Base-by-base conservation (phyloP, 2,888 invertebrate genomes). In the Parascotia fuliginaria region DNA sequence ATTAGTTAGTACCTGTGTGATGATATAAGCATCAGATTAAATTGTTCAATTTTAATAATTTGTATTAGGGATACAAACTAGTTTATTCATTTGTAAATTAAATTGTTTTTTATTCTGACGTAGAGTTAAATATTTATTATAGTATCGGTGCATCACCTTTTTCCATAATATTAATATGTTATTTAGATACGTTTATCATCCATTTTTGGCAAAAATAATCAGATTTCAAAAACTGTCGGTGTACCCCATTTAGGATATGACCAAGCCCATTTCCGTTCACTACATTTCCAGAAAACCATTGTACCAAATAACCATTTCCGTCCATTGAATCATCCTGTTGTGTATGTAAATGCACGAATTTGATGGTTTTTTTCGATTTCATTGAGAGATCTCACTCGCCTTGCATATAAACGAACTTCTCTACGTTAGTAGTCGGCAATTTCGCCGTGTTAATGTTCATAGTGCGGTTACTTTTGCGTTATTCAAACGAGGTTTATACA, bases 271-370 rank as follows among this genome's bases (percentile, higher is more conserved):
- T 69, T 76, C 76, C 72, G 66, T 50, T 65, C 63, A 65, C 70
- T 63, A 53, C 55, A 72, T 72, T 77, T 81, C 77, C 76, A 75
- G 77, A 83, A 85, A 78, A 74, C 78, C 81, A 83, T 86, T 83
- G 84, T 81, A 74, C 73, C 68, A 73, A 77, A 82, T 78, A 78
- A 79, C 76, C 77, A 74, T 82, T 83, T 90, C 90, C 89, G 87
- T 73, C 79, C 86, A 85, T 88, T 88, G 77, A 82, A 75, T 79
- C 77, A 75, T 79, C 76, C 77, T 73, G 77, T 80, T 54, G 13
- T 62, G 53, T 70, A 77, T 76, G 71, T 71, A 62, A 77, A 79
- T 79, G 50, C 50, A 52, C 50, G 48, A 60, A 65, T 75, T 73
- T 65, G 66, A 55, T 55, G 53, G 39, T 65, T 77, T 73, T 73